Base-by-base conservation (phyloP, 2,797 vertebrate genomes). In the Salarias fasciatus region DNA sequence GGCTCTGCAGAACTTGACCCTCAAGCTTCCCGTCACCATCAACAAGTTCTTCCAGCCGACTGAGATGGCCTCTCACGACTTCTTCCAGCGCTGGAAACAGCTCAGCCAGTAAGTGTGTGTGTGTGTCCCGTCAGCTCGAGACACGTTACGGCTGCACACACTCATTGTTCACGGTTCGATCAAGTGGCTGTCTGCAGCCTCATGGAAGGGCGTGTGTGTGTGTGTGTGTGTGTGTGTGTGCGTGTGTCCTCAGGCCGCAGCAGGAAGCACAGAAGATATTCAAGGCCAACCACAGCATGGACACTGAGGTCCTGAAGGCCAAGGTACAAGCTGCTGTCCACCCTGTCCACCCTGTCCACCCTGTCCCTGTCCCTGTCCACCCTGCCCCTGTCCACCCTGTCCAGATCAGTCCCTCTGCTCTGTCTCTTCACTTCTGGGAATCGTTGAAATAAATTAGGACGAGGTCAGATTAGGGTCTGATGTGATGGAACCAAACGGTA, bases 41-140 rank as follows among this genome's bases (percentile, higher is more conserved):
- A 98, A 98, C 85, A 98, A 98, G 84, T 98, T 98, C 72, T 95
- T 98, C 65, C 96, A 97, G 92, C 95, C 95, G 5, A 97, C 96
- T 10, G 95, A 96, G 75, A 97, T 97, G 96, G 88, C 63, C 0
- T 93, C 94, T 42, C 93, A 96, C 75, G 96, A 96, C 68, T 97
- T 97, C 72, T 97, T 97, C 68, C 95, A 96, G 46, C 94, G 96
- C 46, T 97, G 96, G 96, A 97, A 97, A 77, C 96, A 97, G 81
- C 88, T 97, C 13, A 95, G 18, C 18, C 18, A 24, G 18, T 24
- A 24, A 24, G 18, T 24, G 94, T 93, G 93, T 85, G 96, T 95
- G 75, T 89, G 89, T 0, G 1, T 24, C 18, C 18, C 24, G 18
- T 18, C 24, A 3, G 2, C 18, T 24, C 18, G 24, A 18, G 3